These are phyloP conservation scores for Alouatta palliata DNA, from an alignment of 2,113 vertebrate genomes.

Conservation along the genomic window DNA sequence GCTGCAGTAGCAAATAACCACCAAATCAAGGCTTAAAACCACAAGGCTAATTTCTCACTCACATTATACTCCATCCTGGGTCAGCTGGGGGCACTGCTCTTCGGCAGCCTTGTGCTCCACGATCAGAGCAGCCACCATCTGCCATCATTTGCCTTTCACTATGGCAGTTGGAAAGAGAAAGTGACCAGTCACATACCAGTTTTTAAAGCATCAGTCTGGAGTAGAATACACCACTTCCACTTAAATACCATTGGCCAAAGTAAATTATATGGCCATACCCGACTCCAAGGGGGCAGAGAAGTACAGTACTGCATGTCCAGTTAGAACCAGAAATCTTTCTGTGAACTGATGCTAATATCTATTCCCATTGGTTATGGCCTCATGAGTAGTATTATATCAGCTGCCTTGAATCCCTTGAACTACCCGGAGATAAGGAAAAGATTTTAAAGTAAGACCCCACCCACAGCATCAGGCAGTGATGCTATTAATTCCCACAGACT, in stretches of 20 bases:
- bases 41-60: not conserved
- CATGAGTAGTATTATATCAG: not conserved
- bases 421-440: constrained; percentile 7
- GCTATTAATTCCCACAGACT: not conserved
- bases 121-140: not conserved
- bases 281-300: not conserved
- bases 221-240: not conserved
- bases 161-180: not conserved
- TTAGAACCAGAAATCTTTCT: not conserved
- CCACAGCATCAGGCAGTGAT: not conserved
- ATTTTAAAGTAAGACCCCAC: not conserved
- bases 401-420: not conserved
- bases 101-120: not conserved
- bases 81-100: not conserved
- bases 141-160: not conserved
- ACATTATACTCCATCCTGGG: not conserved
- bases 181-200: too few relatives aligned
- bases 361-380: not conserved
- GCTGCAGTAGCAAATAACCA: not conserved
- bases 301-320: not conserved
- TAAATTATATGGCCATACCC: not conserved
- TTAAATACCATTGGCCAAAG: not conserved
- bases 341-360: not conserved
- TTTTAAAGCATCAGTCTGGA: not conserved
- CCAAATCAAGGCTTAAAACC: not conserved